Evolutionary conservation across 2,888 invertebrate species (phyloP).

Genomic region (Rotaria macrura): DNA sequence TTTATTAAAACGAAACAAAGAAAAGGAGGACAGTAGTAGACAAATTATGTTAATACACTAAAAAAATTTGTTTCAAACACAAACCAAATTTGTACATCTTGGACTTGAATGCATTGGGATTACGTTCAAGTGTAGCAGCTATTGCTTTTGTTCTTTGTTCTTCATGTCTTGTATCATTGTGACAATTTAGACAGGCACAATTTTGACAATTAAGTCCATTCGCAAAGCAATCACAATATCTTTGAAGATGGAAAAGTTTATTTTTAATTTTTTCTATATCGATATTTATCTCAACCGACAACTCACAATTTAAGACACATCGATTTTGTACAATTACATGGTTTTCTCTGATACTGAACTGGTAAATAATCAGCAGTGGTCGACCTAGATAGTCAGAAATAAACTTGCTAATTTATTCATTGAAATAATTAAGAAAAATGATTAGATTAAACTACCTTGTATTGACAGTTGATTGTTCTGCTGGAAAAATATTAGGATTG

Average conservation of each 20-base stretch:
- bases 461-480: not conserved
- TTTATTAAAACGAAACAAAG: too few species aligned
- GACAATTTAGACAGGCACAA: conserved; percentile 95
- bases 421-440: not conserved
- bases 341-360: conserved; percentile 23
- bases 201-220: conserved; percentile 95
- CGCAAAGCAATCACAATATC: conserved; percentile 95
- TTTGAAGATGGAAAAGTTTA: conserved; percentile 37
- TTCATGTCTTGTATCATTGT: conserved; percentile 86
- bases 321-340: conserved; percentile 34
- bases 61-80: not conserved
- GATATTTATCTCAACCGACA: too few species aligned
- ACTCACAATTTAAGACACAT: conserved; percentile 34
- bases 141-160: conserved; percentile 86
- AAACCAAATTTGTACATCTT: conserved; percentile 65
- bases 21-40: too few species aligned
- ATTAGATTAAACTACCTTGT: not conserved
- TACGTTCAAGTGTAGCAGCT: conserved; percentile 81
- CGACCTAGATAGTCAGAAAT: not conserved
- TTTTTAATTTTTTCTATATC: too few species aligned
- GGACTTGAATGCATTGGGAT: conserved; percentile 93
- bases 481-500: not conserved
- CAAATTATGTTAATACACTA: not conserved
- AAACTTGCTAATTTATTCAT: not conserved
- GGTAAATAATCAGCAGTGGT: not conserved